Evolutionary conservation across 2,888 invertebrate species (phyloP).

Genomic region (Drosophila ezoana): DNA sequence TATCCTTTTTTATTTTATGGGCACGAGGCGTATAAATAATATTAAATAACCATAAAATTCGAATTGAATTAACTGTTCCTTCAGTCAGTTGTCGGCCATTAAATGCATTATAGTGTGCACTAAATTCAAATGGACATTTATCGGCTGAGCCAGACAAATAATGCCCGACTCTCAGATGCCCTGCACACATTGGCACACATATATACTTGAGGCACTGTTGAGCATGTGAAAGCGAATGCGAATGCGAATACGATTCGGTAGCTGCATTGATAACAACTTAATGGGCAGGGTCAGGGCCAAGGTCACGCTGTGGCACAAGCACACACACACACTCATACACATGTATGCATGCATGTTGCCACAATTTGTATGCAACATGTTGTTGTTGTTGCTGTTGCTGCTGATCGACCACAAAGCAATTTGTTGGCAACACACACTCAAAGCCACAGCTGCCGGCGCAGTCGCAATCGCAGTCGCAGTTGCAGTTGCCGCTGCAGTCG

Average conservation of each 20-base stretch:
- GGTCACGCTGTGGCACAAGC: constrained; percentile 34
- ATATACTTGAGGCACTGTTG: constrained; percentile 2
- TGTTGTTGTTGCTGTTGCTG: constrained; percentile 26
- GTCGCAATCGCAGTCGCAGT: constrained; percentile 33
- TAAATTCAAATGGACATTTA: not conserved
- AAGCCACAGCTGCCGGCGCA: constrained; percentile 31
- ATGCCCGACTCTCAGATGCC: not conserved
- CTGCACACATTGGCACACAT: not conserved
- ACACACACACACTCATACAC: constrained; percentile 23
- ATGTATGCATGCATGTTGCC: constrained; percentile 38
- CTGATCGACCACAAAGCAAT: constrained; percentile 55
- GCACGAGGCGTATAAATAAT: not conserved
- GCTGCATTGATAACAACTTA: constrained; percentile 23
- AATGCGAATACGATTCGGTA: constrained; percentile 13
- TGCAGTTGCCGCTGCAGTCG: constrained; percentile 37
- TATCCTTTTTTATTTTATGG: not conserved
- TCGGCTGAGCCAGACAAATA: not conserved
- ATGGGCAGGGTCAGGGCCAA: constrained; percentile 22
- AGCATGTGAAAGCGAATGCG: not conserved
- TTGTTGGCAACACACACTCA: constrained; percentile 47
- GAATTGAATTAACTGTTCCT: constrained; percentile 5
- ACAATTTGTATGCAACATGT: constrained; percentile 65
- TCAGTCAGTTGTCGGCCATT: not conserved
- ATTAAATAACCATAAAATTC: not conserved
- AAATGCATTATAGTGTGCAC: not conserved